Base-by-base conservation (phyloP, 2,113 vertebrate genomes). In the Ochotona curzoniae region DNA sequence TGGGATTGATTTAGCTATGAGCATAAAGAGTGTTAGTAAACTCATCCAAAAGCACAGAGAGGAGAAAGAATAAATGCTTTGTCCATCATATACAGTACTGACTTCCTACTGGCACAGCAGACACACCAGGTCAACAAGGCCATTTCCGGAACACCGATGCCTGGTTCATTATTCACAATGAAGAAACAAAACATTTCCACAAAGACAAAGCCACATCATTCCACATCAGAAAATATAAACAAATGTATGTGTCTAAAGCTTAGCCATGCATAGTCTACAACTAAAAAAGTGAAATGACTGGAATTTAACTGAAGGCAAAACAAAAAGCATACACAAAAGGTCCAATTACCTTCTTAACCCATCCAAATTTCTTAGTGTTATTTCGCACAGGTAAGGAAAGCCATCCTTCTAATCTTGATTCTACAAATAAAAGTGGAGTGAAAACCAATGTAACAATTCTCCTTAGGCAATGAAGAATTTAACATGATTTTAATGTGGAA, bases 291-390 rank as follows among this genome's bases (percentile, higher is more conserved):
- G 8, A 92, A 83, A 75, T 7, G 38, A 64, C 13, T 64, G 1
- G 2, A 61, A 35, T 60, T 66, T 92, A 84, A 84, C 51, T 26
- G 38, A 49, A 79, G 75, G 35, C 4, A 11, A 44, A 26, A 69
- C 51, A 21, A 83, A 86, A 18, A 76, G 44, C 15, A 80, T 20
- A 87, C 70, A 69, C n/a, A 54, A 86, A 91, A 89, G 15, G 2
- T 54, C 2, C 57, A 63, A 79, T 95, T 97, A 99, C 99, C 99
- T 99, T 99, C 97, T 98, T 99, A 97, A 98, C 99, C 99, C 99
- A 99, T 87, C 99, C 99, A 96, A 99, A 99, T 95, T 99, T 99
- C 97, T 99, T 99, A 80, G 99, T 99, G 97, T 99, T 99, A 97
- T 99, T 99, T 94, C 99, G 98, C n/a, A 99, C 98, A 30, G 99